Evolutionary conservation across 2,888 invertebrate species (phyloP), one percentile per base, ranked within the genome.

Genomic region (Phalera bucephala): DNA sequence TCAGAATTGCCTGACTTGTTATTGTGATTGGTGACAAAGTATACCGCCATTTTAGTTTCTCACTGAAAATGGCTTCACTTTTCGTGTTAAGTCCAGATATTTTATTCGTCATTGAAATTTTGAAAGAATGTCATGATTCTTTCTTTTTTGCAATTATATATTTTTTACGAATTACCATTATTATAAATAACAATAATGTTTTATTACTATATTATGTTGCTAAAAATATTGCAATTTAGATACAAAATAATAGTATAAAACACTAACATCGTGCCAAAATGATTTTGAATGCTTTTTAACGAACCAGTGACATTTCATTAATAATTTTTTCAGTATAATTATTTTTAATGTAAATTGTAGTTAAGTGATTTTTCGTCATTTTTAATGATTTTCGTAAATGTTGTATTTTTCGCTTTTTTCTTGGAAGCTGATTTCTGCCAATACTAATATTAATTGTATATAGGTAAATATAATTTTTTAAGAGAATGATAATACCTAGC

Each of bases 251-350:
- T 53, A 34, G 40, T 43, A 7, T 21, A 21, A 51, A 72, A 12
- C 3, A 23, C 62, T 79, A 80, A 76, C 68, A 56, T 58, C 62
- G 80, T 80, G 80, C 79, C 80, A 81, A 80, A 76, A 65, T 68
- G 55, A 62, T 52, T 51, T 45, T 7, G n/a, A 43, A 30, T 19
- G 13, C 33, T 25, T 40, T 47, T 14, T 23, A 21, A 21, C 21
- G n/a, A 21, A 33, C 22, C 29, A 28, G n/a, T 23, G 31, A 28
- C 17, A 23, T 14, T 38, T 44, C 36, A 12, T 10, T 26, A 34
- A 25, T 8, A 40, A 25, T 25, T 35, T 34, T 35, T 19, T 17
- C 43, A 33, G 37, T 21, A 17, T 3, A 17, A 17, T 17, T 3
- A 17, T 3, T 17, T 17, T 51, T 39, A 33, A 12, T 40, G 31